Conservation (phyloP, 2,797 vertebrate species). For the Spinus olivaceus region DNA sequence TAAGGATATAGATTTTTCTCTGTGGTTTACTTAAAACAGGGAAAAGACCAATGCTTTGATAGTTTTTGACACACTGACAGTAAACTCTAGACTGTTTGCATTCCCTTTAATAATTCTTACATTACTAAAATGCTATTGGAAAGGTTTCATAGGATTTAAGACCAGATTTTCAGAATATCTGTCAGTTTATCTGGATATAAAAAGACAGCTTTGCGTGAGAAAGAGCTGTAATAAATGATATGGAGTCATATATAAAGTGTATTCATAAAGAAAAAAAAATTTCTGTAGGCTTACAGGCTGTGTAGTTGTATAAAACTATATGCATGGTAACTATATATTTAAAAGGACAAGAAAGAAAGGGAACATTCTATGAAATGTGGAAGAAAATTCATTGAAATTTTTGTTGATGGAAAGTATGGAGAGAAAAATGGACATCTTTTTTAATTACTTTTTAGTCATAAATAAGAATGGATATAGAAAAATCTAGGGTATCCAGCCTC, state of each 20-base stretch:
- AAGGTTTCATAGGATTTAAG: conserved; percentile 35
- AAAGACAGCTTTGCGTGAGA: conserved; percentile 15
- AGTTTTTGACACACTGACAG: not conserved
- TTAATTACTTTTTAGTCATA: not conserved
- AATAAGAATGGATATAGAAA: not conserved
- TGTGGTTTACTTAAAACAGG: not conserved
- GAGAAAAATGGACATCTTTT: not conserved
- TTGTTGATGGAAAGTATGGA: not conserved
- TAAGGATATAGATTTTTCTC: conserved; percentile 18
- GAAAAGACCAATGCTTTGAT: not conserved
- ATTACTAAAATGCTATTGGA: not conserved
- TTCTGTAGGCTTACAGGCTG: not conserved
- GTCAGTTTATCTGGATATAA: conserved; percentile 15
- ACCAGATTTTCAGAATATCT: conserved; percentile 1
- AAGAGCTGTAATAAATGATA: not conserved
- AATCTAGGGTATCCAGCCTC: not conserved
- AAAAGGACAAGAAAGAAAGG: not conserved
- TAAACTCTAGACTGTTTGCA: not conserved
- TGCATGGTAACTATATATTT: not conserved
- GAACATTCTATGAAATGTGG: not conserved
- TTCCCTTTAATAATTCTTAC: not conserved
- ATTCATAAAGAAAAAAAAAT: conserved; percentile 31
- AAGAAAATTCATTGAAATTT: not conserved
- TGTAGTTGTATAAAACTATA: not conserved
- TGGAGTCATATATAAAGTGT: not conserved